A percentile compares a stretch with the other conserved stretches of the same genome.
Evolutionary conservation across 1,140 invertebrate species (phyloP).

Genomic region (Acromyrmex heyeri): DNA sequence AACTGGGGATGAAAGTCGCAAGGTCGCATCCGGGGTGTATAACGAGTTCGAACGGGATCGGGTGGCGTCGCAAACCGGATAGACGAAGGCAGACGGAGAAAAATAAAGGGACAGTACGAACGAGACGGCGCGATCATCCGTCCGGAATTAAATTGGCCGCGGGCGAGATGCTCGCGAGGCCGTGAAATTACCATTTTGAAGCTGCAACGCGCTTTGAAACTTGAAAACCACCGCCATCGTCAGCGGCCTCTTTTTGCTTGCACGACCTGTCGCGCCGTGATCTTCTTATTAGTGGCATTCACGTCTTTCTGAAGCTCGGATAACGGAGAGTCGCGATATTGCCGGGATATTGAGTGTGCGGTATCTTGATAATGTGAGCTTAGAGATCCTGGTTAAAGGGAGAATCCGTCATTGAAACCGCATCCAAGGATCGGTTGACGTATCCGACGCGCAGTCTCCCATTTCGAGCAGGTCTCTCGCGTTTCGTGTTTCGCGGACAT

Average conservation of each 20-base stretch:
- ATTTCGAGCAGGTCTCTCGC: conserved; percentile 2
- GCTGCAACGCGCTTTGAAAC: conserved; percentile 68
- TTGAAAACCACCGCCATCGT: conserved; percentile 58
- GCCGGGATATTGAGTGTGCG: neutral
- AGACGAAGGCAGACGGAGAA: conserved; percentile 62
- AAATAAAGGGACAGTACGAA: conserved; percentile 56
- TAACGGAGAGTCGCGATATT: neutral
- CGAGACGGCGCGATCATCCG: conserved; percentile 68
- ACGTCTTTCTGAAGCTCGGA: neutral
- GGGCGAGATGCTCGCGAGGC: conserved; percentile 74
- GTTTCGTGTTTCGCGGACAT: neutral
- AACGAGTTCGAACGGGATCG: conserved; percentile 71
- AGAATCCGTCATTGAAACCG: neutral
- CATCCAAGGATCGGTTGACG: neutral
- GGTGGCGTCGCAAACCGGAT: conserved; percentile 52
- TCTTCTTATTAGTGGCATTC: conserved; percentile 66
- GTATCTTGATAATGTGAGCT: conserved; percentile 15
- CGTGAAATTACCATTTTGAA: conserved; percentile 80
- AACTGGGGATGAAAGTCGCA: conserved; percentile 40
- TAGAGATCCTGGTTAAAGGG: neutral
- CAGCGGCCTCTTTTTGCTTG: conserved; percentile 49
- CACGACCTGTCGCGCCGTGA: conserved; percentile 40
- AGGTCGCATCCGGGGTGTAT: conserved; percentile 47
- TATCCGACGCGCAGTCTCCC: neutral
- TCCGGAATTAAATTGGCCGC: conserved; percentile 77